Evolutionary conservation across 2,113 vertebrate species (phyloP).

Genomic region (Periophthalmodon schlosseri): DNA sequence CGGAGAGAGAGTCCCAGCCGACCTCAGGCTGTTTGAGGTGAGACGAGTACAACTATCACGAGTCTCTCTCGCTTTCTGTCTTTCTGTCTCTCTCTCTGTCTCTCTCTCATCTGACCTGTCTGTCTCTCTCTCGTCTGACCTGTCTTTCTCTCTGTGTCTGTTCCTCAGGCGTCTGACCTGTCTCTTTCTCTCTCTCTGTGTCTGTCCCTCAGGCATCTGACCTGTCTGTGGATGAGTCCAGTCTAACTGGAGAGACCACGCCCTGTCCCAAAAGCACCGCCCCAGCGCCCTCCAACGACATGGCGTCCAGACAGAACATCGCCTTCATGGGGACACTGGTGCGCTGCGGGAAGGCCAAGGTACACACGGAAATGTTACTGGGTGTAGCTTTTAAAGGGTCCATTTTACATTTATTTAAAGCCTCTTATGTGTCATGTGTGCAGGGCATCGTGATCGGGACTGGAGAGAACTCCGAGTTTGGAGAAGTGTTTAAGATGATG

Average conservation of each 20-base stretch:
- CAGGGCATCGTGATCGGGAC: conserved; percentile 98
- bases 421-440: conserved; percentile 2
- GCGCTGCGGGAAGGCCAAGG: conserved; percentile 97
- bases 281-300: conserved; percentile 86
- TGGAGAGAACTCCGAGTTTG: conserved; percentile 97
- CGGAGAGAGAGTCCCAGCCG: conserved; percentile 95
- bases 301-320: conserved; percentile 93
- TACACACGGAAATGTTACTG: conserved; percentile 37
- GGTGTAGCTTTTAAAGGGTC: too few species aligned
- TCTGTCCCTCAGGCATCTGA: conserved; percentile 80
- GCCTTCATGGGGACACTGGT: conserved; percentile 99
- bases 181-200: background rate
- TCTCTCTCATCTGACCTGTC: background rate
- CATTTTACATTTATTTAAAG: too few species aligned
- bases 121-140: background rate
- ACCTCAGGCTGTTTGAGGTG: conserved; percentile 92
- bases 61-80: background rate
- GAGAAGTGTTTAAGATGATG: conserved; percentile 99
- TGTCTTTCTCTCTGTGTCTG: background rate
- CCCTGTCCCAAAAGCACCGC: conserved; percentile 87
- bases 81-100: background rate
- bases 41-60: background rate
- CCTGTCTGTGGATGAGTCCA: conserved; percentile 93
- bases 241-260: conserved; percentile 92
- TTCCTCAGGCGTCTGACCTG: background rate